Base-by-base conservation (phyloP, 2,113 vertebrate species). In the Zosterops hypoxanthus region DNA sequence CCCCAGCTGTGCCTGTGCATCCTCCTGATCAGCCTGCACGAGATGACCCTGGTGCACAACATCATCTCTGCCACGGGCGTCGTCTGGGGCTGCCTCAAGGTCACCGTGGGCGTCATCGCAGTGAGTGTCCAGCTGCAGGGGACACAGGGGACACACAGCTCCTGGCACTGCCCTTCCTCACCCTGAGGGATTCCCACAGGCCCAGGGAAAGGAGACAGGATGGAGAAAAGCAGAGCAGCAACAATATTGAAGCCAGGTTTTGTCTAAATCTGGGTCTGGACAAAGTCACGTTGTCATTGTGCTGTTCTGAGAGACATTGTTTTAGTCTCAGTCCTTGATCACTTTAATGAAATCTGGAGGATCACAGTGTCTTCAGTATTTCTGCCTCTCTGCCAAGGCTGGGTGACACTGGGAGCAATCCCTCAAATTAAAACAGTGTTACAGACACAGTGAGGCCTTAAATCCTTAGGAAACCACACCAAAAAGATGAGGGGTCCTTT, bases 1-100 rank as follows among this genome's bases (percentile, higher is more conserved):
- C 70, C 75, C 25, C 97, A 99, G 98, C 90, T 99, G 92, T 98
- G 98, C 88, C 95, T 99, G 50, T 98, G 98, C 29, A 95, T 98
- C 91, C 97, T 99, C 94, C 97, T 98, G 34, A 97, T 96, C 8
- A 97, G 97, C 63, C 91, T 97, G 29, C 93, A 95, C 24, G 65
- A 91, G 29, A 55, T 97, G n/a, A 97, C 93, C 14, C 79, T 94
- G 25, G 15, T 80, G 23, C 97, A 98, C 90, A 97, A 59, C 63
- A 90, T 98, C 88, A 96, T 99, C 94, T 97, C 98, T 41, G 97
- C 90, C 7, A 70, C 97, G 1, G 98, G 98, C 2, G 52, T 98
- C 11, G 39, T 96, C 39, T 99, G 98, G 98, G 98, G 98, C 63
- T 92, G 94, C 55, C 78, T 98, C 33, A 99, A 98, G 33, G 97